Evolutionary conservation across 2,797 vertebrate species (phyloP).

Genomic region (Falco berigora): DNA sequence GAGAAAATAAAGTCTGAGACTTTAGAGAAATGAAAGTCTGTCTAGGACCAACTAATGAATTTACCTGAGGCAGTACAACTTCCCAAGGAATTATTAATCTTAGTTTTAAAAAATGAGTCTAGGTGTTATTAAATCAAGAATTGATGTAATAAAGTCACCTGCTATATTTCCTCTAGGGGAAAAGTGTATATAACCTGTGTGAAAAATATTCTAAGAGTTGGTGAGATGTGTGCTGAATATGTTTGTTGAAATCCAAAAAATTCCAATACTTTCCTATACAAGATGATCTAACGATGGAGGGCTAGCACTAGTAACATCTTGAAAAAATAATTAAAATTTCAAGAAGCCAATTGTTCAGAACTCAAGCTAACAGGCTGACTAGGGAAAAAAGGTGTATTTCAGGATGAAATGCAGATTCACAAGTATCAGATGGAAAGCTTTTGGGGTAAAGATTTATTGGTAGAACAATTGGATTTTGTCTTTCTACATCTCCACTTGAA

Average conservation of each 20-base stretch:
- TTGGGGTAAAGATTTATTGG: slow-evolving; percentile 19
- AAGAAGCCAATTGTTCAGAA: background rate
- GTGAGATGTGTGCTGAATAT: background rate
- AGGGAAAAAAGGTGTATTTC: background rate
- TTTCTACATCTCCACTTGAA: background rate
- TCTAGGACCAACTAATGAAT: background rate
- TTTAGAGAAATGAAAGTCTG: slow-evolving; percentile 24
- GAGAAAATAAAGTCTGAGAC: background rate
- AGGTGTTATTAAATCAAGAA: slow-evolving; percentile 31
- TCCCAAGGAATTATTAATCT: slow-evolving; percentile 20
- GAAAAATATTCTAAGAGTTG: background rate
- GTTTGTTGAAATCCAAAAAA: background rate
- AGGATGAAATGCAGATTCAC: background rate
- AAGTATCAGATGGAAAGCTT: background rate
- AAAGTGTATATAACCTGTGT: background rate
- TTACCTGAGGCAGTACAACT: slow-evolving; percentile 5
- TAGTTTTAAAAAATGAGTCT: background rate
- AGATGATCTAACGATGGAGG: background rate
- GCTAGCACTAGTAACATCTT: background rate
- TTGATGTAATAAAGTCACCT: slow-evolving; percentile 22
- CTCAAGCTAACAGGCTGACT: background rate
- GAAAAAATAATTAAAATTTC: background rate
- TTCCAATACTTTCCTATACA: background rate
- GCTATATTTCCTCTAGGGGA: background rate
- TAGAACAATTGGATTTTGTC: slow-evolving; percentile 1